Base-by-base conservation (phyloP, 2,113 vertebrate genomes). In the Lepisosteus osseus region DNA sequence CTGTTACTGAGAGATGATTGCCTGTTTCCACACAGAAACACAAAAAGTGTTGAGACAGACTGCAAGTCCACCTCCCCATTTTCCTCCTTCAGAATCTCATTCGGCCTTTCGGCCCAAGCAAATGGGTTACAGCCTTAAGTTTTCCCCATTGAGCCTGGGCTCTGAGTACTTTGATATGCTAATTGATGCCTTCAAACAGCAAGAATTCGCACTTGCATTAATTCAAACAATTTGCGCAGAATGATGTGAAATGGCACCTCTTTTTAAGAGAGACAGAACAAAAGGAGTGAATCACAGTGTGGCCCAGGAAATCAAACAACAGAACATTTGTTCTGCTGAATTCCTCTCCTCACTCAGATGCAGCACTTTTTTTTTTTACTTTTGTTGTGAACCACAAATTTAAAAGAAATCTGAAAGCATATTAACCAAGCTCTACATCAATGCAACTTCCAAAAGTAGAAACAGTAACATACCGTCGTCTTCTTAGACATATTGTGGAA, bases 81-180 rank as follows among this genome's bases (percentile, higher is more conserved):
- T 87, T 84, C 62, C 82, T 86, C 85, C 86, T 88, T 90, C 86
- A 90, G 90, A 92, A 90, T 83, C 86, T 88, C 85, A 84, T 71
- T 73, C 90, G 90, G 87, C 92, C 94, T 92, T 90, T 92, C 87
- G 92, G 93, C 90, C 93, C 92, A 89, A 73, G 94, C 90, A 92
- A 93, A 93, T 90, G 90, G 88, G 89, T 93, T 86, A 81, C 88
- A 88, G 87, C 89, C 90, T 87, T 86, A 90, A 93, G 91, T 93
- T 93, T 90, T 87, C 90, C 91, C 92, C 86, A 93, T 92, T 93
- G 94, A 95, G 90, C 79, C 83, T 84, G 84, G 88, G 87, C 92
- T 90, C 80, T 87, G 90, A 84, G 91, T 90, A 92, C 96, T 98
- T 96, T 97, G 94, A 97, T 94, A 95, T 98, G 94, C 89, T 95